Percentiles rank a stretch among this genome's conserved stretches.
Conservation (phyloP, 1,140 invertebrate genomes). For the Trichonephila inaurata region DNA sequence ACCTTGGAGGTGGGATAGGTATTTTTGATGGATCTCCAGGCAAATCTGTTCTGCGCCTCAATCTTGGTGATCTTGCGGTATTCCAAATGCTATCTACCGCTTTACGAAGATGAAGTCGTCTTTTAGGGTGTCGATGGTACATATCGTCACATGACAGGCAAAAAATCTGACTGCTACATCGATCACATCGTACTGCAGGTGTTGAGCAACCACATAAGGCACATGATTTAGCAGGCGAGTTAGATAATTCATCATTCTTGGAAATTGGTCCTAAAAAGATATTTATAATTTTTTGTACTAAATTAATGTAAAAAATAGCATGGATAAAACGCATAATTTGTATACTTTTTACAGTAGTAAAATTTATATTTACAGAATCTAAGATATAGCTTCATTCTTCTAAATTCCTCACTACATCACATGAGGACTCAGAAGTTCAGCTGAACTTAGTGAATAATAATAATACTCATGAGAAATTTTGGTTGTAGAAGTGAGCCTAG, state of each 20-base stretch:
- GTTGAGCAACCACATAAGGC: constrained; percentile 90
- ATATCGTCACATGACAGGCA: constrained; percentile 91
- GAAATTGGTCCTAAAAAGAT: constrained; percentile 58
- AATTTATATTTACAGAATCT: too few species aligned
- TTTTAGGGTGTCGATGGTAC: constrained; percentile 95
- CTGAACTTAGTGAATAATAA: too few species aligned
- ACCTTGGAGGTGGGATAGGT: constrained; percentile 91
- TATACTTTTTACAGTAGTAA: too few species aligned
- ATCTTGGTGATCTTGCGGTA: constrained; percentile 32
- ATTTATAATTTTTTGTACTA: too few species aligned
- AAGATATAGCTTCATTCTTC: too few species aligned
- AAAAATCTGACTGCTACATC: constrained; percentile 89
- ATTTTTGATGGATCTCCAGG: constrained; percentile 83
- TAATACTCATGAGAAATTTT: too few species aligned
- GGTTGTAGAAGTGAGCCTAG: too few species aligned
- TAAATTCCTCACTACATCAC: too few species aligned
- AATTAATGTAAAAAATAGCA: too few species aligned
- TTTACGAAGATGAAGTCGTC: constrained; percentile 88
- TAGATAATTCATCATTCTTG: constrained; percentile 28
- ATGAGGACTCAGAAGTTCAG: too few species aligned
- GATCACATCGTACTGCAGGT: constrained; percentile 88
- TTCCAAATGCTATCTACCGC: constrained; percentile 80
- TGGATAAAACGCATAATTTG: too few species aligned
- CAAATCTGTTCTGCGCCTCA: constrained; percentile 56
- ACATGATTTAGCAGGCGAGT: constrained; percentile 81